Percentiles rank a stretch among this genome's conserved stretches.
These are phyloP conservation scores for Cliona cf. orientalis DNA, from an alignment of 37 sponge, comb jelly and placozoan species.

Conservation along the genomic window DNA sequence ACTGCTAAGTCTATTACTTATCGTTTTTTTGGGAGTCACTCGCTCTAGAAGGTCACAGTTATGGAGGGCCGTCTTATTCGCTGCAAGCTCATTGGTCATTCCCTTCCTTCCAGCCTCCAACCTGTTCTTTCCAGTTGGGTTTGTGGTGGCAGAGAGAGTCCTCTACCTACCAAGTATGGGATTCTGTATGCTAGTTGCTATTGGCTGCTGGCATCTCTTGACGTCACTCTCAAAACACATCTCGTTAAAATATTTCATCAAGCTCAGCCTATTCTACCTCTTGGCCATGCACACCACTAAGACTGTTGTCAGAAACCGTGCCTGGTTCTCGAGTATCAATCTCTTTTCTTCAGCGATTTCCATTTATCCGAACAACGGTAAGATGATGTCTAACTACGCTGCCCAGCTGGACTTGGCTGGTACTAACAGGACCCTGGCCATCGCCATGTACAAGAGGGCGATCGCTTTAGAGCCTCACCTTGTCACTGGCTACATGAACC, in stretches of 20 bases:
- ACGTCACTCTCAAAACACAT: slow-evolving; percentile 61
- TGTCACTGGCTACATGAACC: slow-evolving; percentile 59
- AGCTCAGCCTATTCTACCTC: slow-evolving; percentile 20
- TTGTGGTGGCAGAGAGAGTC: slow-evolving; percentile 95
- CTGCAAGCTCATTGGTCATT: slow-evolving; percentile 58
- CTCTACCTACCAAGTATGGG: slow-evolving; percentile 90
- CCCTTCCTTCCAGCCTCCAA: slow-evolving; percentile 95
- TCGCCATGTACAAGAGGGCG: slow-evolving; percentile 47
- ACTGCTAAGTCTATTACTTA: neutral
- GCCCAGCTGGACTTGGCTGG: slow-evolving; percentile 60
- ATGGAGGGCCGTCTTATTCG: slow-evolving; percentile 70
- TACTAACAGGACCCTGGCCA: slow-evolving; percentile 47
- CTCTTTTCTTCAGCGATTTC: slow-evolving; percentile 70
- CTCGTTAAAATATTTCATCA: slow-evolving; percentile 29
- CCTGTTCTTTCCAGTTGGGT: slow-evolving; percentile 94
- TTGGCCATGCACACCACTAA: slow-evolving; percentile 55
- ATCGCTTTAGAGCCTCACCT: slow-evolving; percentile 68
- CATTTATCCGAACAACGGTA: slow-evolving; percentile 70
- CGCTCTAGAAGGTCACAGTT: slow-evolving; percentile 50
- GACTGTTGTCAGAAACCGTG: slow-evolving; percentile 74
- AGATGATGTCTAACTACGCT: slow-evolving; percentile 71
- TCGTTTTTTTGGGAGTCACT: slow-evolving; percentile 23
- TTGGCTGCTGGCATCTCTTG: neutral
- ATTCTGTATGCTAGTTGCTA: slow-evolving; percentile 26
- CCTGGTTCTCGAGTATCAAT: slow-evolving; percentile 73